Evolutionary conservation across 2,113 vertebrate genomes (phyloP).

Genomic region (Empidonax traillii): DNA sequence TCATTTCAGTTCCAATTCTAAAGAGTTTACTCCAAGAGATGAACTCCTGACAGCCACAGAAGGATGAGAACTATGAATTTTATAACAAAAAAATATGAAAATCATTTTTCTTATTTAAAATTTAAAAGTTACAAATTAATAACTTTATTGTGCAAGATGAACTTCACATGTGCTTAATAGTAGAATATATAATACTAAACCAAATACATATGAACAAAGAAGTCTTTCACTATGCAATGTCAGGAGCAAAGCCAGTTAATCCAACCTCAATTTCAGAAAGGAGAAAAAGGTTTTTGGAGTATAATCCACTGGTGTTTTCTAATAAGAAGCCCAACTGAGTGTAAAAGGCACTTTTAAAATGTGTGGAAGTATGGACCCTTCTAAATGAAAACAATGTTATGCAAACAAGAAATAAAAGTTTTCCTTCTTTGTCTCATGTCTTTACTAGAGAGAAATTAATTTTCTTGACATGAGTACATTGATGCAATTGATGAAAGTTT

Average conservation of each 20-base stretch:
- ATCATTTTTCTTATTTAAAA: background rate
- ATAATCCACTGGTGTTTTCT: slow-evolving; percentile 39
- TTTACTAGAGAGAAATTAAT: slow-evolving; percentile 63
- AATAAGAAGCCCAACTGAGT: slow-evolving; percentile 51
- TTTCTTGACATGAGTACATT: slow-evolving; percentile 52
- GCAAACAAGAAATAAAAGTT: slow-evolving; percentile 62
- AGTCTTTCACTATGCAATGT: background rate
- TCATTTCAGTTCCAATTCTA: background rate
- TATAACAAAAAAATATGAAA: background rate
- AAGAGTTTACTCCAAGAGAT: background rate
- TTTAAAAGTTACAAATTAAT: background rate
- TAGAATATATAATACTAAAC: background rate
- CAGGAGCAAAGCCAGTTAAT: background rate
- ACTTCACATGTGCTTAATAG: slow-evolving; percentile 8
- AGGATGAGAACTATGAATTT: background rate
- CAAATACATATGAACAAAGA: background rate
- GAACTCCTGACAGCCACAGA: background rate
- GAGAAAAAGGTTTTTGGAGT: slow-evolving; percentile 30
- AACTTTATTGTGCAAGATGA: background rate
- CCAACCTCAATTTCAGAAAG: slow-evolving; percentile 27
- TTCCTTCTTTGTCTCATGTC: slow-evolving; percentile 45
- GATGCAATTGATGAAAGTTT: slow-evolving; percentile 66
- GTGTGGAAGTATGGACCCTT: slow-evolving; percentile 61
- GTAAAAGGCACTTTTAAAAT: slow-evolving; percentile 66
- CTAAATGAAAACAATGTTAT: slow-evolving; percentile 70